These are phyloP conservation scores for Conus canariensis DNA, from an alignment of 2,888 invertebrate species.

Conservation along the genomic window DNA sequence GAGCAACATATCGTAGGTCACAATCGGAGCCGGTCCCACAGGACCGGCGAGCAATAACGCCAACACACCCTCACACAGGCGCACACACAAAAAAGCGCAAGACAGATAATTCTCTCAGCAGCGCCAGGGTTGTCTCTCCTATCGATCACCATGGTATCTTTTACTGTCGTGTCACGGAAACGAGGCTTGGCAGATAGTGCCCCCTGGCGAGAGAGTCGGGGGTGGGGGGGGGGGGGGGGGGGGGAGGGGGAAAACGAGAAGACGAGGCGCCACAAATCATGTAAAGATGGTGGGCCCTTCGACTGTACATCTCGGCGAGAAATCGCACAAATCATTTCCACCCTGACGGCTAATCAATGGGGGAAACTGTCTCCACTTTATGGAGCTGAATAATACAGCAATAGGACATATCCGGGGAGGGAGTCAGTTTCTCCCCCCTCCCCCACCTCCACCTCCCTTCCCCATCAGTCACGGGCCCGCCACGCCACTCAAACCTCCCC, in stretches of 20 bases:
- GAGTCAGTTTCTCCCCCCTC: background rate
- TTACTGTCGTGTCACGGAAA: background rate
- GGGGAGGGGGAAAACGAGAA: too few relatives aligned
- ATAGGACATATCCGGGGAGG: background rate
- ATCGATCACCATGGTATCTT: background rate
- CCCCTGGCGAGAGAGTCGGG: background rate
- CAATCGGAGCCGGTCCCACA: too few relatives aligned
- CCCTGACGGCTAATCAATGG: background rate
- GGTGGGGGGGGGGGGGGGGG: too few relatives aligned
- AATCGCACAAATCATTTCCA: background rate
- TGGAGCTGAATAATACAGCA: conserved; percentile 1
- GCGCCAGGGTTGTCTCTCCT: background rate
- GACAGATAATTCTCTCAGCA: too few relatives aligned
- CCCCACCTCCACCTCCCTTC: too few relatives aligned
- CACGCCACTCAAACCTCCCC: too few relatives aligned
- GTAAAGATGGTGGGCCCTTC: background rate
- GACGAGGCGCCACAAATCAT: background rate
- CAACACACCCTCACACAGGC: too few relatives aligned
- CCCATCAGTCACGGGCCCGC: too few relatives aligned
- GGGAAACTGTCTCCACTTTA: background rate
- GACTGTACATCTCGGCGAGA: background rate
- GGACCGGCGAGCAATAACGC: too few relatives aligned
- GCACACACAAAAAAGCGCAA: too few relatives aligned
- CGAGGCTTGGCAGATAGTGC: background rate
- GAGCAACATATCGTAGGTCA: too few relatives aligned